Evolutionary conservation across 2,888 invertebrate genomes (phyloP), one percentile per base, ranked within the genome.

Genomic region (Catotricha subobsoleta): DNA sequence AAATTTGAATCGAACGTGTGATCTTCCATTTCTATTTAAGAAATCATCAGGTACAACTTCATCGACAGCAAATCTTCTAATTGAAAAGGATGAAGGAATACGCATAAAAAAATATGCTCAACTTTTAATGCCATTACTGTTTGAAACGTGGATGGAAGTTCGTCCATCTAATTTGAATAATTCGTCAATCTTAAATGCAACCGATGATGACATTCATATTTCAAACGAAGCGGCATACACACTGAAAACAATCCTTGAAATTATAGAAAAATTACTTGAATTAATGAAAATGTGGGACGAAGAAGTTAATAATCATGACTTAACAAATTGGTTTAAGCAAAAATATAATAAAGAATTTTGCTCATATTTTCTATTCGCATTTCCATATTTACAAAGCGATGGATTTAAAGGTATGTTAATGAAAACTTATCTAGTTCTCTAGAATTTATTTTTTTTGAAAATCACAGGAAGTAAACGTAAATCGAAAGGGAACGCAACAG

Each of bases 101-200:
- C 30, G 43, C 18, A 46, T 82, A 43, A 65, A 68, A 42, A 67
- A 67, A 39, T 80, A 82, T 55, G 66, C 77, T 23, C 65, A 71
- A 44, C 71, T 72, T 27, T 62, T 88, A 35, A 67, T 87, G 61
- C 83, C 87, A 1, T 62, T 90, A 19, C 65, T 90, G 42, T 70
- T 80, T 55, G 84, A 87, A 56, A 80, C 80, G 39, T 90, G 88
- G 86, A 58, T 83, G 19, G 90, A 90, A 66, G 78, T 77, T 12
- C 67, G 72, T 37, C 76, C 81, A 5, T 63, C 54, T 45, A 56
- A 54, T 21, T 12, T 35, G 6, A 36, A 36, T 25, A 9, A 13
- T 9, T 9, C 3, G 3, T 50, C 56, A 21, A 45, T 44, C 15
- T 56, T 57, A n/a, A 57, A 58, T 46, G 61, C 60, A 46, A 59